These are phyloP conservation scores for Ferdinandea cuprea DNA, from an alignment of 2,888 invertebrate genomes.

Conservation along the genomic window DNA sequence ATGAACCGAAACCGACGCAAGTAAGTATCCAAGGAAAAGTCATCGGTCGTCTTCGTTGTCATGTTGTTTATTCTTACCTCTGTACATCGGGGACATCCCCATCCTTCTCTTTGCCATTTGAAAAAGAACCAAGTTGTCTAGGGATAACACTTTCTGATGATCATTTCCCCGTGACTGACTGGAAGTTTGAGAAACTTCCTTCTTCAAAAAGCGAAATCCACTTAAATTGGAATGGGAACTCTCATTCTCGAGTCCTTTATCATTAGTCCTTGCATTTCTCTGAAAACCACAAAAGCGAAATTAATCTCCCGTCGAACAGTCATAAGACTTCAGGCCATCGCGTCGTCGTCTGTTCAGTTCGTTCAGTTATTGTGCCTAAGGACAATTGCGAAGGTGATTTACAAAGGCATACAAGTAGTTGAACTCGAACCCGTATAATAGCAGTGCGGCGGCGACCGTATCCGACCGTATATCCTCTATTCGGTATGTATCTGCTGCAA, in stretches of 20 bases:
- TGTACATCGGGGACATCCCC: constrained; percentile 3
- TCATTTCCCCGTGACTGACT: neutral
- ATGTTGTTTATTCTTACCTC: neutral
- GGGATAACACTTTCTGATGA: neutral
- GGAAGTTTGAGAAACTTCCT: constrained; percentile 6
- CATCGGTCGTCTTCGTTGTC: constrained; percentile 8
- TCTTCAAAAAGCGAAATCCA: neutral
- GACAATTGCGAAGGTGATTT: constrained; percentile 60
- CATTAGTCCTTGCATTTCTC: constrained; percentile 43
- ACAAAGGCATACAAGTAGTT: constrained; percentile 39
- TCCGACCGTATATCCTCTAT: constrained; percentile 20
- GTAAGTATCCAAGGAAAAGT: constrained; percentile 10
- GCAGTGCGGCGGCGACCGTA: constrained; percentile 2
- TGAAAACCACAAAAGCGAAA: constrained; percentile 65
- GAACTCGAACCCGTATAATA: constrained; percentile 60
- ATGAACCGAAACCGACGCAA: neutral
- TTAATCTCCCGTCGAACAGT: constrained; percentile 51
- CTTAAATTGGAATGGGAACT: constrained; percentile 12
- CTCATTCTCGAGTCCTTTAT: constrained; percentile 36
- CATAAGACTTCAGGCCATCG: constrained; percentile 52
- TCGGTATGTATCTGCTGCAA: neutral
- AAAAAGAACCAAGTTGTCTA: constrained; percentile 6
- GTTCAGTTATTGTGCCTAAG: constrained; percentile 32
- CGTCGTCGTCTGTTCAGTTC: neutral
- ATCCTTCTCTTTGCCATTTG: neutral